phyloP scores from a whole-genome alignment of 2,797 vertebrate species.

The Lemur catta region DNA sequence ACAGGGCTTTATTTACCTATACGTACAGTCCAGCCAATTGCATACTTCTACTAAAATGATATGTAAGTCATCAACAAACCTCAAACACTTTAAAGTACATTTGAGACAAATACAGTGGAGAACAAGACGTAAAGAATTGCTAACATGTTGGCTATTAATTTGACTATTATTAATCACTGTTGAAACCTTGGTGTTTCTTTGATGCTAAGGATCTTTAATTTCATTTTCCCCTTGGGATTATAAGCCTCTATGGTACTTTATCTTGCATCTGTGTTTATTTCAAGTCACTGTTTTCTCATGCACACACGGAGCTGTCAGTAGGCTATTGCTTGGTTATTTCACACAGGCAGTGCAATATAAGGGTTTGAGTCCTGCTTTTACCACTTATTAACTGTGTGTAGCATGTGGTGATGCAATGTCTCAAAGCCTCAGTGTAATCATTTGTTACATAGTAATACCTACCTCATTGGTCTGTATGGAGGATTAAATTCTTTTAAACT shows the following conservation, averaged over 20 bases:
- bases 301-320: background rate
- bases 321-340: background rate
- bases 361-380: background rate
- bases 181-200: slow-evolving; percentile 19
- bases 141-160: background rate
- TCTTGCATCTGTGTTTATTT: slow-evolving; percentile 17
- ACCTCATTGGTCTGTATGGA: background rate
- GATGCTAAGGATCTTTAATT: slow-evolving; percentile 13
- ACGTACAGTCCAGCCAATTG: background rate
- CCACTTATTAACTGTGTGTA: background rate
- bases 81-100: background rate
- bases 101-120: background rate
- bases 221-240: background rate
- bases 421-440: background rate
- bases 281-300: background rate
- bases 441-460: background rate
- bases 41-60: background rate
- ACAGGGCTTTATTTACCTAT: background rate
- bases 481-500: background rate
- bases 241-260: background rate
- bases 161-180: background rate
- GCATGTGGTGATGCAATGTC: rapidly evolving
- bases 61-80: background rate
- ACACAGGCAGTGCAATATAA: background rate
- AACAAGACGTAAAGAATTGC: background rate